Evolutionary conservation across 2,888 invertebrate species (phyloP).

Genomic region (Xylocampa areola): DNA sequence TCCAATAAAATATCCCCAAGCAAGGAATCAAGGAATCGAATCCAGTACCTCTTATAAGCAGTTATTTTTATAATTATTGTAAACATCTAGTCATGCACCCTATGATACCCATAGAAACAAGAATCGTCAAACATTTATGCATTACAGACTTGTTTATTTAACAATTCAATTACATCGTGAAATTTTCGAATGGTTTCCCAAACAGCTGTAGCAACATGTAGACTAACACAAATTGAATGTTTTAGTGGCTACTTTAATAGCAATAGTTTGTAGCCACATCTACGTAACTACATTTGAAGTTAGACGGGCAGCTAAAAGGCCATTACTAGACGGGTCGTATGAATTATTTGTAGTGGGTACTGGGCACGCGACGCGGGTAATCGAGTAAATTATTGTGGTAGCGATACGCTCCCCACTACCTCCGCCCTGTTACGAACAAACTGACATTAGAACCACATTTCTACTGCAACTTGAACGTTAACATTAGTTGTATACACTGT

Average conservation of each 20-base stretch:
- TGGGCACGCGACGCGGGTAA: constrained; percentile 78
- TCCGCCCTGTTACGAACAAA: constrained; percentile 30
- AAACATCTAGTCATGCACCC: too few relatives aligned
- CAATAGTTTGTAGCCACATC: constrained; percentile 77
- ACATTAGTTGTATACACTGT: constrained; percentile 25
- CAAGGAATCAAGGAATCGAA: too few relatives aligned
- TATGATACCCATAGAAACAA: too few relatives aligned
- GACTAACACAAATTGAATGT: constrained; percentile 70
- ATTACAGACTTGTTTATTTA: background rate
- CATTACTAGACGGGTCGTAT: constrained; percentile 84
- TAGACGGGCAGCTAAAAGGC: constrained; percentile 86
- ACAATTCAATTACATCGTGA: background rate
- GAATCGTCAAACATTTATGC: too few relatives aligned
- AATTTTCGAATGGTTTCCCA: constrained; percentile 24
- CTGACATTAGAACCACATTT: constrained; percentile 47
- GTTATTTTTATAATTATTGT: too few relatives aligned
- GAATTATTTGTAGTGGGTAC: constrained; percentile 85
- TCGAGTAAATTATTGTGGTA: constrained; percentile 78
- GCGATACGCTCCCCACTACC: constrained; percentile 62
- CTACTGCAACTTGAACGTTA: constrained; percentile 43
- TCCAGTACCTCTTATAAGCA: too few relatives aligned
- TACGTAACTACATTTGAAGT: constrained; percentile 84
- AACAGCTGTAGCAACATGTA: constrained; percentile 42
- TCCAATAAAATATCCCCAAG: too few relatives aligned
- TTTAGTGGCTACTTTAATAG: constrained; percentile 77